Evolutionary conservation across 1,140 invertebrate species (phyloP), one percentile per base, ranked within the genome.

Genomic region (Papilio polyxenes): DNA sequence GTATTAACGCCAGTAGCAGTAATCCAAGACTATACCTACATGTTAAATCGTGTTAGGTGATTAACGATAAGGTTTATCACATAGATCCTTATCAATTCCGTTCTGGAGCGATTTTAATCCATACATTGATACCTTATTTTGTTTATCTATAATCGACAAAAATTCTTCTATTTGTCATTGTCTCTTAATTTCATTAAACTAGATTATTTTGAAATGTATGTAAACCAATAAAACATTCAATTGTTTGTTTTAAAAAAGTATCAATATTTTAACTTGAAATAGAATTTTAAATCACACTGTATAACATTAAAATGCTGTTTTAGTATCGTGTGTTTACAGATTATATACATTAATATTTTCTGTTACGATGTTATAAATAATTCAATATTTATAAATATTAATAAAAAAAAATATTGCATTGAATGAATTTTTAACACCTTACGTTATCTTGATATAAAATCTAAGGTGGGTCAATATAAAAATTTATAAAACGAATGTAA

Each of bases 51-150:
- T 81, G 53, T 82, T 49, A 62, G 20, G 78, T 44, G 65, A 80
- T 81, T 86, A 86, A 82, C 85, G 82, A 82, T 81, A 59, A 80
- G 48, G 65, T 77, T 85, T 89, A 91, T 91, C 88, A 15, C 72
- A 8, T 82, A 87, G 90, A 92, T 92, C 86, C 49, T 82, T 90
- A 90, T 90, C 90, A 85, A 40, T 75, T 59, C 83, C 77, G 86
- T 85, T 86, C 84, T 85, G 85, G 59, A 87, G 82, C 89, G 91
- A 92, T 92, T 88, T 91, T 92, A 92, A 92, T 91, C 89, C 88
- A 87, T 10, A 44, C 80, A 37, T 81, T 49, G 89, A 91, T 90
- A 89, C 75, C 17, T 56, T 85, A 40, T 72, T 72, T 72, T 72
- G n/a, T 72, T 72, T 69, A 69, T 69, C 65, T 89, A 89, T 92